Conservation (phyloP, 1,140 invertebrate genomes). For the Bombus soroeensis region DNA sequence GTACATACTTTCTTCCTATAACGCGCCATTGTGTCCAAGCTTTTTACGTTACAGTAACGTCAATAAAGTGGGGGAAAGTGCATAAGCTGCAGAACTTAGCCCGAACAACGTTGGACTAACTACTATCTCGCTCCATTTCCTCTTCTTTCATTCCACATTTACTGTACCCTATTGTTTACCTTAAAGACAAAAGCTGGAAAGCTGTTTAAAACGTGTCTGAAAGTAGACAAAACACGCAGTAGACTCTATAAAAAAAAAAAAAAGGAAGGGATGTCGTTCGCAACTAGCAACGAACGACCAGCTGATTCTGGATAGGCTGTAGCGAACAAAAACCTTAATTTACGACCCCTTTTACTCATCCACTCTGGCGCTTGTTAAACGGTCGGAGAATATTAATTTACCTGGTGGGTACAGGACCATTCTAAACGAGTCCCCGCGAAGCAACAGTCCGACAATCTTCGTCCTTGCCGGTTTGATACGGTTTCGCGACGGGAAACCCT, state of each 20-base stretch:
- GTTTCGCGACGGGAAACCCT: constrained; percentile 24
- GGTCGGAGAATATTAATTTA: constrained; percentile 12
- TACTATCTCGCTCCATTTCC: constrained; percentile 15
- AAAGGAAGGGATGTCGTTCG: background rate
- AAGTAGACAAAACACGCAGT: background rate
- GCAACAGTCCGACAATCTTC: constrained; percentile 17
- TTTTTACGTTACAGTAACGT: background rate
- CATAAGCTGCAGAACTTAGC: background rate
- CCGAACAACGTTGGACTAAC: background rate
- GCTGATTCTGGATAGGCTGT: background rate
- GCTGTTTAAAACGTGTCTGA: constrained; percentile 10
- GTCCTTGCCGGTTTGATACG: background rate
- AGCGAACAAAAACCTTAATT: constrained; percentile 12
- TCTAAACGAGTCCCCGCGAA: background rate
- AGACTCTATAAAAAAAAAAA: background rate
- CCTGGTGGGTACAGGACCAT: background rate
- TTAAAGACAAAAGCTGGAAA: constrained; percentile 1
- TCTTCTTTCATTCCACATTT: background rate
- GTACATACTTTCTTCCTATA: background rate
- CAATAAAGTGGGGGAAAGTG: background rate
- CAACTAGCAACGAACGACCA: background rate
- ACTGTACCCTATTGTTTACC: constrained; percentile 9
- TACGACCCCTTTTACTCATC: background rate
- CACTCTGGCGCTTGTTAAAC: background rate
- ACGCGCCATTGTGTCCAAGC: background rate